These are phyloP conservation scores for Tiliacea aurago DNA, from an alignment of 2,888 invertebrate genomes.

Conservation along the genomic window DNA sequence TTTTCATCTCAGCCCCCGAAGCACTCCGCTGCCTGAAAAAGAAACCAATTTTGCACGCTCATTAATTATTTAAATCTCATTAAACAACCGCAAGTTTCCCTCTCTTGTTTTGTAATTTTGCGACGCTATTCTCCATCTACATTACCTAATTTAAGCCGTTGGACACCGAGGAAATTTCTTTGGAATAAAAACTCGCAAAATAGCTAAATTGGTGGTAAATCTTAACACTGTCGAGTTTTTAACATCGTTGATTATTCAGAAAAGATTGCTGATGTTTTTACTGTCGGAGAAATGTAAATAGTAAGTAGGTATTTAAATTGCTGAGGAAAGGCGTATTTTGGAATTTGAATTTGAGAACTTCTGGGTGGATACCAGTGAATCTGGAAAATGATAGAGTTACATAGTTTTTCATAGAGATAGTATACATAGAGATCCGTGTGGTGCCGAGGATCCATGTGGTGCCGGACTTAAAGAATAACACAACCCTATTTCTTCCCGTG, in stretches of 20 bases:
- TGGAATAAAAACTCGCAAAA: conserved; percentile 53
- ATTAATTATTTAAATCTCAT: conserved; percentile 91
- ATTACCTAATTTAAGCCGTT: conserved; percentile 81
- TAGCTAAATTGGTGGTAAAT: conserved; percentile 52
- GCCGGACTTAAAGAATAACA: too few species aligned
- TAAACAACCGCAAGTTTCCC: conserved; percentile 88
- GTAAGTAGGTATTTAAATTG: conserved; percentile 5
- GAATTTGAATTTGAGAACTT: background rate
- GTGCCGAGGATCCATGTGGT: too few species aligned
- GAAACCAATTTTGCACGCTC: conserved; percentile 90
- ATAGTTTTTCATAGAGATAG: too few species aligned
- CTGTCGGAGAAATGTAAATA: conserved; percentile 8
- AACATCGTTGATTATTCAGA: conserved; percentile 39
- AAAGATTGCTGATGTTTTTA: conserved; percentile 22
- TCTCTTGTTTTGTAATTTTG: conserved; percentile 84
- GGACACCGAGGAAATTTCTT: conserved; percentile 71
- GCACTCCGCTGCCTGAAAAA: conserved; percentile 83
- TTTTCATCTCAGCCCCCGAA: conserved; percentile 84
- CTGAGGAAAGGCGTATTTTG: background rate
- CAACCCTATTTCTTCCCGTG: too few species aligned
- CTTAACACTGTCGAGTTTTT: conserved; percentile 50
- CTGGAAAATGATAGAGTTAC: background rate
- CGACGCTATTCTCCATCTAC: conserved; percentile 75
- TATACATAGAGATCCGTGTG: too few species aligned
- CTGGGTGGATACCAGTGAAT: background rate